Percentiles rank a stretch among this genome's conserved stretches.
These are phyloP conservation scores for Aleiodes testaceus DNA, from an alignment of 2,888 invertebrate species.

Conservation along the genomic window DNA sequence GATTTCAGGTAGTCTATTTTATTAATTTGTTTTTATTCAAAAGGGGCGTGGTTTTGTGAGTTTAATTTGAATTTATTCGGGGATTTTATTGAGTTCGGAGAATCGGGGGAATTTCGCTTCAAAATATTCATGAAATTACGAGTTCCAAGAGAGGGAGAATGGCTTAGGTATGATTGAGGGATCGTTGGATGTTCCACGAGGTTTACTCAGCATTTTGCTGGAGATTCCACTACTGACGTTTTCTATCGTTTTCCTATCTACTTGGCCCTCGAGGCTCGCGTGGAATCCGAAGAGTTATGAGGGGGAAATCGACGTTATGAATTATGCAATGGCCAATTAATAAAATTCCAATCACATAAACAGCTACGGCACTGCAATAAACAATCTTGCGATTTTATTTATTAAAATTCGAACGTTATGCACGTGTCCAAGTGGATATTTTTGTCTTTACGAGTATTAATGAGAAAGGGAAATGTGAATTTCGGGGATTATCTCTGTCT, in stretches of 20 bases:
- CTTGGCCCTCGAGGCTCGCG: slow-evolving; percentile 1
- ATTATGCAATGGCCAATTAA: slow-evolving; percentile 67
- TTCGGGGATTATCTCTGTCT: slow-evolving; percentile 24
- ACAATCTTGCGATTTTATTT: slow-evolving; percentile 33
- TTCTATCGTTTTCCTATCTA: slow-evolving; percentile 14
- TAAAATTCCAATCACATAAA: slow-evolving; percentile 66
- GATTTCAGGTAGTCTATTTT: background rate
- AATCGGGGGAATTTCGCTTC: slow-evolving; percentile 3
- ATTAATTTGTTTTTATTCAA: too few species aligned
- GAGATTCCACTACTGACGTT: slow-evolving; percentile 14
- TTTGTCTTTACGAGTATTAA: background rate
- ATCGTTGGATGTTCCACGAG: background rate
- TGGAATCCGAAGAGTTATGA: slow-evolving; percentile 50
- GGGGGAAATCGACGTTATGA: slow-evolving; percentile 58
- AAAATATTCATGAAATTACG: slow-evolving; percentile 47
- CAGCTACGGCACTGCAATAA: slow-evolving; percentile 45
- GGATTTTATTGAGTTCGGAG: background rate
- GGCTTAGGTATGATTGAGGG: slow-evolving; percentile 6
- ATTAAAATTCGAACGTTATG: too few species aligned
- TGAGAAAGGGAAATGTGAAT: slow-evolving; percentile 3
- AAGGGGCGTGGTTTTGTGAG: too few species aligned
- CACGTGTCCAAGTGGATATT: too few species aligned
- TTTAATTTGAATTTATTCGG: too few species aligned
- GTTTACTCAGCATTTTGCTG: slow-evolving; percentile 19
- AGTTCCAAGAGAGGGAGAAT: slow-evolving; percentile 52